phyloP scores from a whole-genome alignment of 2,113 vertebrate genomes.

The Etia nguti region DNA sequence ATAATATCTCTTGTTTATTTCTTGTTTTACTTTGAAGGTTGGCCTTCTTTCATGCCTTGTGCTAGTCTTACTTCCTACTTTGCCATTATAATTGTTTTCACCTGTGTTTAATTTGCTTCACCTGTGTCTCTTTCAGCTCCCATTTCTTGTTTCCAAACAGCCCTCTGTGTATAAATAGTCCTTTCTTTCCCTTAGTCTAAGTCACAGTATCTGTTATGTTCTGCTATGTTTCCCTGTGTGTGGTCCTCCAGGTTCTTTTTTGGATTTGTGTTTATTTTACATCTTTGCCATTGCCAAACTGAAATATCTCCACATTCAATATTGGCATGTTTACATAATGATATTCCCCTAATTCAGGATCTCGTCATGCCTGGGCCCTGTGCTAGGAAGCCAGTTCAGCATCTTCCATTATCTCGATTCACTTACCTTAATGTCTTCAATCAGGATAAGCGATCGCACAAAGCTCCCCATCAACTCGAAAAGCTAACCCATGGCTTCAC shows the following conservation, averaged over 20 bases:
- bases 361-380: background rate
- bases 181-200: background rate
- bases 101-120: background rate
- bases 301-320: background rate
- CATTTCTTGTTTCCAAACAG: background rate
- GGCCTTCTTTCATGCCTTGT: background rate
- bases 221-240: background rate
- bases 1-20: background rate
- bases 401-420: background rate
- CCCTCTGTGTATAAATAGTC: background rate
- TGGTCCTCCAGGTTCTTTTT: background rate
- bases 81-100: background rate
- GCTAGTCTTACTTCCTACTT: background rate
- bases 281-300: background rate
- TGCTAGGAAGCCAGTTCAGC: background rate
- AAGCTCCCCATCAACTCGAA: accelerated
- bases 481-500: background rate
- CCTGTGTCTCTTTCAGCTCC: background rate
- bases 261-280: background rate
- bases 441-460: background rate
- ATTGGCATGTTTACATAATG: background rate
- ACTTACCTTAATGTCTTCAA: background rate
- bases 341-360: background rate
- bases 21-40: background rate
- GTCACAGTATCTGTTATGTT: accelerated